Evolutionary conservation across 2,888 invertebrate species (phyloP), one percentile per base, ranked within the genome.

Genomic region (Hydrotaea diabolus): DNA sequence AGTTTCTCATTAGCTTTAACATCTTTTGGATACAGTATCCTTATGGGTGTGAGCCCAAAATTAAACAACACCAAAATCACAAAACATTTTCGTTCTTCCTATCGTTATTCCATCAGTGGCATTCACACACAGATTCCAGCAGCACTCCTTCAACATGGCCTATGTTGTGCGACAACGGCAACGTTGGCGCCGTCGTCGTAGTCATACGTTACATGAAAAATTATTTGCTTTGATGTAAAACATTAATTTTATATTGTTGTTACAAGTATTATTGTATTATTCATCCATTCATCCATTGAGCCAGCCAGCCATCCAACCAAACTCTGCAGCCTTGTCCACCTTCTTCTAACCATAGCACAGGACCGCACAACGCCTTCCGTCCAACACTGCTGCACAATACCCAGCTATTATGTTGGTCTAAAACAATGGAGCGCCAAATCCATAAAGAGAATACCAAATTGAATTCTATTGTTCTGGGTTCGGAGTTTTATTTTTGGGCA

Each of bases 401-500:
- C n/a, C n/a, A n/a, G n/a, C 39, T 7, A 2, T 31, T 31, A 31
- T 31, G 31, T 31, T 49, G 15, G 13, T 19, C 2, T 66, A n/a
- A 66, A 66, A 66, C 66, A 66, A 66, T 66, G 36, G n/a, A 19
- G 13, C 43, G 19, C 36, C 73, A 82, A 78, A 79, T 79, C 82
- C 85, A 79, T 82, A 85, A 85, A 85, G 73, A 82, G 85, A 85
- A 85, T 82, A 82, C 82, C 74, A 82, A 82, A 85, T 85, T 85
- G 66, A 82, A 85, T 79, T 82, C 79, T 79, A 79, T 77, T 79
- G 73, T 79, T 81, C 31, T 31, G 31, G 31, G 31, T 31, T 2
- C 3, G 31, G 31, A 31, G 17, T 55, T 39, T 39, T 8, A 39
- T 39, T 49, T 69, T 49, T 53, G 57, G n/a, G n/a, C 19, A 39